A percentile compares a stretch with the other conserved stretches of the same genome.
Evolutionary conservation across 2,113 vertebrate genomes (phyloP).

Genomic region (Odocoileus virginianus): DNA sequence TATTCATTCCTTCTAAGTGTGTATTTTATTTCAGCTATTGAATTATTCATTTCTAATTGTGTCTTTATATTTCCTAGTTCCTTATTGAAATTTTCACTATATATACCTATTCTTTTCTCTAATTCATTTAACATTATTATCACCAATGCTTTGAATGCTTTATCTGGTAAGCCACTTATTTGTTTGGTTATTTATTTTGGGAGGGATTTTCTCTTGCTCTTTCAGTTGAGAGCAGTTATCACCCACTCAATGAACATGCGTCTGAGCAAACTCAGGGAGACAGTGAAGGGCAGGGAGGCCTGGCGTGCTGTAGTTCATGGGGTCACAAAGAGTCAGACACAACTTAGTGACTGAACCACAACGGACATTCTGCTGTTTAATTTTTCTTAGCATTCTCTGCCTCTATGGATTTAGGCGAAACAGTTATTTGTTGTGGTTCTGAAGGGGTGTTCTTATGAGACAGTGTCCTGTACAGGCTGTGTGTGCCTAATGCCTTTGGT

Average conservation of each 20-base stretch:
- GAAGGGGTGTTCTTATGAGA: not conserved
- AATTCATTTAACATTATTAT: not conserved
- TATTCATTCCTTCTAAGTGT: not conserved
- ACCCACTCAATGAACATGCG: accelerated
- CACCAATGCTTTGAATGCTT: not conserved
- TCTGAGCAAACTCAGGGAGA: not conserved
- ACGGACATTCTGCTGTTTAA: not conserved
- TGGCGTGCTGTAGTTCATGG: not conserved
- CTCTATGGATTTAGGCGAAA: not conserved
- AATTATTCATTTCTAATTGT: not conserved
- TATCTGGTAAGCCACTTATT: not conserved
- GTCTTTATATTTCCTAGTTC: not conserved
- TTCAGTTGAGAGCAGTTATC: not conserved
- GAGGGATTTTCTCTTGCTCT: not conserved
- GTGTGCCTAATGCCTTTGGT: not conserved
- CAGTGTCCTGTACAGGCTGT: not conserved
- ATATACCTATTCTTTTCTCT: not conserved
- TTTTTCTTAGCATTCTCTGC: not conserved
- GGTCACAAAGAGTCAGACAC: accelerated
- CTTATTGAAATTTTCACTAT: not conserved
- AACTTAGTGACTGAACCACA: not conserved
- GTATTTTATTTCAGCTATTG: not conserved
- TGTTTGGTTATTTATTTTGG: not conserved
- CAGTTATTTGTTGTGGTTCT: not conserved
- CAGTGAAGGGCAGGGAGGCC: not conserved